Base-by-base conservation (phyloP, 1,140 invertebrate genomes). In the Euwallacea similis region DNA sequence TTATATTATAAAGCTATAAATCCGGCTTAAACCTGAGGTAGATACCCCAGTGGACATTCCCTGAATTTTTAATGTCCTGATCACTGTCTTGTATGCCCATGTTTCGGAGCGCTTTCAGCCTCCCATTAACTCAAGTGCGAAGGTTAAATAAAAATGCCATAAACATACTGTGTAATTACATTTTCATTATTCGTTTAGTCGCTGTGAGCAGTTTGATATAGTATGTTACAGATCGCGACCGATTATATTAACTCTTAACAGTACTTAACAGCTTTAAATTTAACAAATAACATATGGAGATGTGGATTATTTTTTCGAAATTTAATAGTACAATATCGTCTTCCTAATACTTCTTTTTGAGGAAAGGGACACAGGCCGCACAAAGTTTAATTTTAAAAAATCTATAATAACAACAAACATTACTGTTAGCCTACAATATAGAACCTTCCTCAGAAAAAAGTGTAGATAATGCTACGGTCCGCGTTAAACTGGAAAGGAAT, bases 261-360 rank as follows among this genome's bases (percentile, higher is more conserved):
- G 77, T 82, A 82, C 80, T 80, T 82, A 82, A 82, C 81, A 82
- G 81, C 79, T 77, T 82, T 81, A 79, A 78, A 77, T 75, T 81
- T 81, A 82, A 82, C 81, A 82, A 82, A 80, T 80, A 82, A 82
- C 81, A 82, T 82, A 82, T 81, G 77, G 73, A 80, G 79, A 79
- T 81, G 79, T 81, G 75, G 78, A 79, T 79, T 72, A 56, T 63
- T 72, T 68, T 71, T 50, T 55, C 74, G 76, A 79, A 78, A 77
- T 80, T 78, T 75, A 78, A 76, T 76, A 71, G 72, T 60, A 62
- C 59, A 62, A 53, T 50, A 60, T 69, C 76, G 75, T 77, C 65
- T 78, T 68, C 76, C 70, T 71, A 67, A 60, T 54, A 15, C 42
- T 61, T 63, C 42, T 61, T 66, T 50, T 11, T 68, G 58, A 66